Evolutionary conservation across 2,113 vertebrate genomes (phyloP).

Genomic region (Tor tambroides): DNA sequence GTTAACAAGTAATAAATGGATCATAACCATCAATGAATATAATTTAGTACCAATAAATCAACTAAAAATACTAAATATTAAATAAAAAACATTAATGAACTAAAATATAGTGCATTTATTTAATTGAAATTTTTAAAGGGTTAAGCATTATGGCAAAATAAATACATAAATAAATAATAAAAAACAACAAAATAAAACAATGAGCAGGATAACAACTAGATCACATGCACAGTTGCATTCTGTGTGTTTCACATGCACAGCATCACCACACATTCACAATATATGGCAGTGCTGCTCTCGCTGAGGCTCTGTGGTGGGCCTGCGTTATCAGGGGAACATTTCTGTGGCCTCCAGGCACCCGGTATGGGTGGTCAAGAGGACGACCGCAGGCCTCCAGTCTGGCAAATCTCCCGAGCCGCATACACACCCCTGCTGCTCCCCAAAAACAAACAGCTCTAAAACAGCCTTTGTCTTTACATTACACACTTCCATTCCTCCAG

Average conservation of each 20-base stretch:
- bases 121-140: too few relatives aligned
- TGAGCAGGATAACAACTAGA: neutral
- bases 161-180: too few relatives aligned
- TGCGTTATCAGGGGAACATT: slow-evolving; percentile 48
- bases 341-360: slow-evolving; percentile 24
- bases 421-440: slow-evolving; percentile 56
- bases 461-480: slow-evolving; percentile 73
- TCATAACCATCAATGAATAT: neutral
- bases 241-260: neutral
- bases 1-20: too few relatives aligned
- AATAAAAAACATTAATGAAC: neutral
- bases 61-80: neutral
- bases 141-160: neutral
- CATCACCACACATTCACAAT: neutral
- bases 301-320: slow-evolving; percentile 40
- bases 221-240: neutral
- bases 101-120: neutral
- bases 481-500: slow-evolving; percentile 72
- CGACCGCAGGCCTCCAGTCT: slow-evolving; percentile 43
- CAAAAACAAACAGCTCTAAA: slow-evolving; percentile 76
- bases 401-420: slow-evolving; percentile 57
- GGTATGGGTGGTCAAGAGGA: slow-evolving; percentile 71
- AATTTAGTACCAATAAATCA: too few relatives aligned
- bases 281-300: neutral
- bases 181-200: neutral